Evolutionary conservation across 2,113 vertebrate genomes (phyloP).

Genomic region (Antechinus flavipes): DNA sequence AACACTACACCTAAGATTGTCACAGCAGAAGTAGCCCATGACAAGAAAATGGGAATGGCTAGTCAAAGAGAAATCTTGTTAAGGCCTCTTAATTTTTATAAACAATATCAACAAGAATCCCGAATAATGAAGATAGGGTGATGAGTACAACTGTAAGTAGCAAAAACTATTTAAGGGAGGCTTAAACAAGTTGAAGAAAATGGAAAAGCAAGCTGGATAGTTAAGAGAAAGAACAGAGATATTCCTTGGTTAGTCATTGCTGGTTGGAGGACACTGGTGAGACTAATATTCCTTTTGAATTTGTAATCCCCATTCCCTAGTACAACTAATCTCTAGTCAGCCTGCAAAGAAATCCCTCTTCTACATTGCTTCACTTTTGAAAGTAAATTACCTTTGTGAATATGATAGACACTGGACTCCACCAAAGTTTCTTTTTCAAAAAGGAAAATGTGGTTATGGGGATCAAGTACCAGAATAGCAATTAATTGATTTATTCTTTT

Average conservation of each 20-base stretch:
- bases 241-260: background rate
- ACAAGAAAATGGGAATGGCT: background rate
- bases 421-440: background rate
- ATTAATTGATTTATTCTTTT: background rate
- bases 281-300: background rate
- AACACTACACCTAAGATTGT: background rate
- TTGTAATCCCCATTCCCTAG: background rate
- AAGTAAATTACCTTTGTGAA: background rate
- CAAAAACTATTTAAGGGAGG: background rate
- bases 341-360: background rate
- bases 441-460: background rate
- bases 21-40: background rate
- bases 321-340: fast-evolving
- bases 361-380: background rate
- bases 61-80: background rate
- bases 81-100: background rate
- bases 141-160: background rate
- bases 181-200: background rate
- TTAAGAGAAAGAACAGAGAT: background rate
- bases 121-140: background rate
- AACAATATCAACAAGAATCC: background rate
- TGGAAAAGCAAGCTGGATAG: background rate
- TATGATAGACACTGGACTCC: background rate
- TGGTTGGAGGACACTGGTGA: background rate
- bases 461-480: background rate